A percentile compares a stretch with the other conserved stretches of the same genome.
Conservation (phyloP, 2,888 invertebrate species). For the Alviniconcha strummeri region DNA sequence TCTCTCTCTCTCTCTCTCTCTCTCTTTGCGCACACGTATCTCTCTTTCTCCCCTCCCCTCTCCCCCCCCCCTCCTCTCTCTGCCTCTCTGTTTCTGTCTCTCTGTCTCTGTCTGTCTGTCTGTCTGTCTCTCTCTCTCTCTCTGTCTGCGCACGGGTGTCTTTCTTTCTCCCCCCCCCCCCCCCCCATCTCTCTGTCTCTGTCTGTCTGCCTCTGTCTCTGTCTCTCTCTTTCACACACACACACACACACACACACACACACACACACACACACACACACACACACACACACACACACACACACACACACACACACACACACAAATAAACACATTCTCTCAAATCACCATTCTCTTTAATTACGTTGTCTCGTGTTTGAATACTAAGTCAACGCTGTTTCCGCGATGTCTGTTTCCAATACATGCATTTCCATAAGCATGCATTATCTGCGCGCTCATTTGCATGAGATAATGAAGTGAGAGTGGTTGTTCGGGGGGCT, state of each 20-base stretch:
- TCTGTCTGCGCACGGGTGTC: background rate
- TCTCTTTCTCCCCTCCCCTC: background rate
- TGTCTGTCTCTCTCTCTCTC: background rate
- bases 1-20: background rate
- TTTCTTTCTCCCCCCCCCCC: background rate
- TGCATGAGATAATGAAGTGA: background rate
- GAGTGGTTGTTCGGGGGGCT: too few species aligned
- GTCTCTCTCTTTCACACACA: background rate
- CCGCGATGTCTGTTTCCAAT: conserved; percentile 2
- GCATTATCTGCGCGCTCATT: background rate
- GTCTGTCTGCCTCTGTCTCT: background rate
- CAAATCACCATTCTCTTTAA: background rate
- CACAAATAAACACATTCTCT: background rate
- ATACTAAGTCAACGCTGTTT: background rate
- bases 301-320: background rate
- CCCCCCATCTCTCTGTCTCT: background rate
- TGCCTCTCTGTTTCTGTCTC: background rate
- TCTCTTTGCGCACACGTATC: background rate
- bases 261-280: background rate
- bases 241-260: conserved; percentile 2
- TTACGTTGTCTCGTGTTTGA: background rate
- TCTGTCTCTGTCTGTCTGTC: background rate
- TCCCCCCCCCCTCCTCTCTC: conserved; percentile 2
- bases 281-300: background rate
- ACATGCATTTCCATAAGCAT: conserved; percentile 5